phyloP scores from a whole-genome alignment of 1,140 invertebrate genomes.

The Panonychus citri region DNA sequence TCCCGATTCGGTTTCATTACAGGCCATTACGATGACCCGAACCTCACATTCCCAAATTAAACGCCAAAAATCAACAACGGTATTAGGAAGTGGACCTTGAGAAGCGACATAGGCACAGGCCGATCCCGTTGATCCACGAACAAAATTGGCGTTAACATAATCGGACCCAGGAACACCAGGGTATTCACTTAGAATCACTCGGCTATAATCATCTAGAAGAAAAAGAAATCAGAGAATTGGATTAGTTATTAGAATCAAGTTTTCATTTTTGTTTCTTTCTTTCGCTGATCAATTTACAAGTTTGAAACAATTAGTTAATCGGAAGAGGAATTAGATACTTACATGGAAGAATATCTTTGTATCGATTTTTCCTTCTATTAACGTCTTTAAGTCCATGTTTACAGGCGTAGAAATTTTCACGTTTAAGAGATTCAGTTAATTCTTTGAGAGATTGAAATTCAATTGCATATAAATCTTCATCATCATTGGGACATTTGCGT shows the following conservation, averaged over 20 bases:
- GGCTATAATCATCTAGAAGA: conserved; percentile 33
- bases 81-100: conserved; percentile 37
- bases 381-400: conserved; percentile 35
- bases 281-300: background rate
- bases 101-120: conserved; percentile 24
- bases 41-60: conserved; percentile 42
- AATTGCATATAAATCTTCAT: conserved; percentile 5
- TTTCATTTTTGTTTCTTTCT: background rate
- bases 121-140: conserved; percentile 22
- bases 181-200: conserved; percentile 34
- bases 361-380: conserved; percentile 40
- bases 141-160: conserved; percentile 46
- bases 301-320: no score
- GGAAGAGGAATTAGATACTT: conserved; percentile 18
- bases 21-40: conserved; percentile 39
- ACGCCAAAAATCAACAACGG: conserved; percentile 40
- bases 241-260: background rate
- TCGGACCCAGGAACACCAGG: conserved; percentile 32
- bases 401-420: conserved; percentile 24
- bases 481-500: conserved; percentile 5
- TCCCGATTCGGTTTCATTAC: conserved; percentile 30
- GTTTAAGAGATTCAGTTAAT: conserved; percentile 28
- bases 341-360: conserved; percentile 47
- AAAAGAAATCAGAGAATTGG: background rate
- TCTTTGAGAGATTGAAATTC: conserved; percentile 26